A percentile compares a stretch with the other conserved stretches of the same genome.
phyloP scores from a whole-genome alignment of 2,113 vertebrate species.

The Entomyzon cyanotis region DNA sequence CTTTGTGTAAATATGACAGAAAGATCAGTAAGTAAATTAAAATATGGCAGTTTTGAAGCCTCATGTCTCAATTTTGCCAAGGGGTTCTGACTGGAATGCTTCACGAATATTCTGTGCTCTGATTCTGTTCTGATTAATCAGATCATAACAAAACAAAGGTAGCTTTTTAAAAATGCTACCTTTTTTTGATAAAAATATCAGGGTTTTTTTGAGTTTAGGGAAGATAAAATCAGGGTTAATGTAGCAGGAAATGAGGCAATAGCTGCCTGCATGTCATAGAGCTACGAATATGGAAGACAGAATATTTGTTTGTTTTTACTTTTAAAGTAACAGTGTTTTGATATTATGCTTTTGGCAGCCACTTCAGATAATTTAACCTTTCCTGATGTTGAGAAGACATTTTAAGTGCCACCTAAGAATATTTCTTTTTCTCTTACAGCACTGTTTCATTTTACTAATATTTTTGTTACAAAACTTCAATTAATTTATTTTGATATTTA shows the following conservation, averaged over 20 bases:
- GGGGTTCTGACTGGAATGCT: background rate
- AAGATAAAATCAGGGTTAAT: background rate
- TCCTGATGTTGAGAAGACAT: background rate
- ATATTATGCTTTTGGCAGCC: background rate
- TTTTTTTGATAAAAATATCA: background rate
- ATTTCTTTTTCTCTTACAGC: background rate
- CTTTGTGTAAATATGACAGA: background rate
- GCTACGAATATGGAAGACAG: background rate
- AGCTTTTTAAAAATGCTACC: background rate
- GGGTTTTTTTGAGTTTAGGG: background rate
- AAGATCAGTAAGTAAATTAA: background rate
- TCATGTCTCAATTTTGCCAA: background rate
- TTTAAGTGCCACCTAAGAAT: background rate
- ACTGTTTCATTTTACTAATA: background rate
- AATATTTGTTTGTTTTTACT: background rate
- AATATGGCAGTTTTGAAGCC: background rate
- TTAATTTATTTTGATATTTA: background rate
- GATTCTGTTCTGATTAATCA: background rate
- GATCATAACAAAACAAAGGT: background rate
- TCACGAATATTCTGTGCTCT: background rate
- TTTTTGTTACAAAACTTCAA: background rate
- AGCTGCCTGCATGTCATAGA: background rate
- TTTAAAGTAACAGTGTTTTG: background rate
- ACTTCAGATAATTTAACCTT: background rate
- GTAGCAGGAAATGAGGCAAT: background rate